Conservation (phyloP, 2,797 vertebrate species). For the Atherinosoma microstoma region DNA sequence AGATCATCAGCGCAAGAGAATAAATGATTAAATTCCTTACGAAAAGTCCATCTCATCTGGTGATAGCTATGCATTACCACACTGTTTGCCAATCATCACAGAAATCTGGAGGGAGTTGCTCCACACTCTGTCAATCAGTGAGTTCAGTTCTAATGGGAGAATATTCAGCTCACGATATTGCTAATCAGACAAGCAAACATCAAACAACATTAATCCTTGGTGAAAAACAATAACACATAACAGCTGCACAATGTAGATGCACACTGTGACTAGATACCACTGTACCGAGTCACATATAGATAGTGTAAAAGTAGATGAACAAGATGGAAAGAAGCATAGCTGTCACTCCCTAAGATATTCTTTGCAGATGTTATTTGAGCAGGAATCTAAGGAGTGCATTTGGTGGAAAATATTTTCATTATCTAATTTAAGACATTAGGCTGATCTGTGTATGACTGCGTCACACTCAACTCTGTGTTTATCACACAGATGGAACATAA, state of each 20-base stretch:
- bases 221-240: too few relatives aligned
- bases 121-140: background rate
- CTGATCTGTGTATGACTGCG: background rate
- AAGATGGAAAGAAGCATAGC: too few relatives aligned
- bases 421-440: constrained; percentile 13
- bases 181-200: background rate
- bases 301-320: too few relatives aligned
- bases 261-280: too few relatives aligned
- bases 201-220: too few relatives aligned
- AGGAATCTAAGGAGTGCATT: constrained; percentile 7
- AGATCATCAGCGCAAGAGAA: background rate
- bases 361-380: background rate
- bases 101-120: background rate
- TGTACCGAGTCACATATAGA: too few relatives aligned
- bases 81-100: background rate
- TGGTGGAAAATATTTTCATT: constrained; percentile 5
- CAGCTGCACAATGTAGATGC: too few relatives aligned
- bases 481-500: constrained; percentile 1
- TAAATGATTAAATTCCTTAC: background rate
- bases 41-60: background rate
- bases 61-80: background rate
- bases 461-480: constrained; percentile 8
- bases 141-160: background rate
- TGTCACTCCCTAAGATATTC: background rate
- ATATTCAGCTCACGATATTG: background rate